Percentiles rank a stretch among this genome's conserved stretches.
phyloP scores from a whole-genome alignment of 2,888 invertebrate genomes.

The Zaprionus bogoriensis region DNA sequence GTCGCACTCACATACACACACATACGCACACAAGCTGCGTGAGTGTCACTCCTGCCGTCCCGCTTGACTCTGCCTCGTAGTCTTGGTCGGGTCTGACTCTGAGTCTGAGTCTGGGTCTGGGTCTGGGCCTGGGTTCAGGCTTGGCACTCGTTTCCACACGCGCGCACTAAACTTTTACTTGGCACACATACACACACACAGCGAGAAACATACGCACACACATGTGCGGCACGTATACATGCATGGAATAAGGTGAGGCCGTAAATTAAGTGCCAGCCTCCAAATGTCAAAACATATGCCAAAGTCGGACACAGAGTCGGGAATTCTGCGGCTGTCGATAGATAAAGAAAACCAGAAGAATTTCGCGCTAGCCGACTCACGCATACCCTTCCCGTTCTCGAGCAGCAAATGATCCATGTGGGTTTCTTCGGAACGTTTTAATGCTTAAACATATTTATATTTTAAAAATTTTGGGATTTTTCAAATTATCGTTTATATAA shows the following conservation, averaged over 20 bases:
- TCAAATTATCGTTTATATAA: background rate
- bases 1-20: constrained; percentile 8
- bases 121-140: constrained; percentile 17
- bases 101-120: constrained; percentile 27
- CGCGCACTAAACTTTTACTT: background rate
- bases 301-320: constrained; percentile 48
- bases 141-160: constrained; percentile 5
- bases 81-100: constrained; percentile 15
- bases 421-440: too few relatives aligned
- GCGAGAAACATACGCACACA: background rate
- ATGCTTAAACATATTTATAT: too few relatives aligned
- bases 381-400: too few relatives aligned
- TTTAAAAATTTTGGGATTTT: too few relatives aligned
- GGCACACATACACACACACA: constrained; percentile 2
- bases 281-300: constrained; percentile 64
- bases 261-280: constrained; percentile 64
- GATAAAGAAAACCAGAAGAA: constrained; percentile 21
- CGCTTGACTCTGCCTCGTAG: background rate
- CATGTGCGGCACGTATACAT: background rate
- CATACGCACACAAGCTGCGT: background rate
- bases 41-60: too few relatives aligned
- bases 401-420: too few relatives aligned
- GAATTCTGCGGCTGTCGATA: constrained; percentile 38
- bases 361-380: background rate
- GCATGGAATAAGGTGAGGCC: constrained; percentile 50